Base-by-base conservation (phyloP, 2,888 invertebrate genomes). In the Keiferia lycopersicella region DNA sequence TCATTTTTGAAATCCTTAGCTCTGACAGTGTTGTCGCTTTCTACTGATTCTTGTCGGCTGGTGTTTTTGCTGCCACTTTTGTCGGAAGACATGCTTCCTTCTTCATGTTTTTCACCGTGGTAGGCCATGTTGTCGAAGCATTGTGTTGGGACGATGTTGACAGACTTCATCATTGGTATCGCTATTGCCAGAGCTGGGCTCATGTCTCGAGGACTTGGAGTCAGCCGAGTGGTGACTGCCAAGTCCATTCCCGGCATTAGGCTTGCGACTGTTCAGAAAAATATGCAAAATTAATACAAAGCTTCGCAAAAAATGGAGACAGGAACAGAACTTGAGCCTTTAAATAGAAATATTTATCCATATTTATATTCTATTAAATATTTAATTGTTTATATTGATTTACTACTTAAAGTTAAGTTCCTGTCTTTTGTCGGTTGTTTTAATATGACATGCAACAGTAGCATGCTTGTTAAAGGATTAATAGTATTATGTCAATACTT, bases 181-280 rank as follows among this genome's bases (percentile, higher is more conserved):
- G 94, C 93, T 77, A 93, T 93, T 60, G 93, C 93, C 61, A 94
- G 83, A 51, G 94, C 93, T 64, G 94, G 93, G 77, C 94, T 94
- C 82, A 94, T 91, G 73, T 94, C 94, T 67, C 94, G 90, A 65
- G 95, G 94, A 82, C 94, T 94, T 64, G 94, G 94, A 70, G 94
- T 93, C 68, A 95, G 88, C 68, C 94, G 93, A 68, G 94, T 93
- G 65, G 94, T 92, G 72, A 94, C 93, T 67, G 94, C 93, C 73
- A 95, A 86, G 77, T 94, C 94, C 83, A 93, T 88, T 65, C 92
- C 91, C 45, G 92, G 91, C 88, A 92, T 91, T 80, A 92, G 76
- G 78, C 86, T 88, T 79, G 91, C 89, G 80, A 91, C 91, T 91
- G 90, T 81, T 65, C 75, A 71, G 72, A 77, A 74, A 69, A 72